Evolutionary conservation across 2,888 invertebrate species (phyloP).

Genomic region (Homarus gammarus): DNA sequence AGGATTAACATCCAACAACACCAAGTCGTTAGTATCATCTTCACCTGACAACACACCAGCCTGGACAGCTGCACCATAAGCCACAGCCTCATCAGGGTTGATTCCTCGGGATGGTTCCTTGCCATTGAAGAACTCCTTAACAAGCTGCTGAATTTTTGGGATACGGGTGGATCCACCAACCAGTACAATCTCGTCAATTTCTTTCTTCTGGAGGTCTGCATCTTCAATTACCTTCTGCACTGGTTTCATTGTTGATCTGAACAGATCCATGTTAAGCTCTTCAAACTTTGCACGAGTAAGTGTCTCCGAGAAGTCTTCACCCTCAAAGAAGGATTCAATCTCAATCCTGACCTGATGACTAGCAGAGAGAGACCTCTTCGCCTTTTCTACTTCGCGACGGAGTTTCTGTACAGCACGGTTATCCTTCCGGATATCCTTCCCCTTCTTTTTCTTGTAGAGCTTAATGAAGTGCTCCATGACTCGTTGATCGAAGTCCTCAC

Average conservation of each 20-base stretch:
- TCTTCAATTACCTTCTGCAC: conserved; percentile 98
- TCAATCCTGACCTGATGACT: conserved; percentile 98
- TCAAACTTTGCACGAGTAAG: conserved; percentile 99
- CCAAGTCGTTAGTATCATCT: conserved; percentile 94
- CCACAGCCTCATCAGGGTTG: conserved; percentile 99
- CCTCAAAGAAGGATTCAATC: conserved; percentile 98
- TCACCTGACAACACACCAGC: conserved; percentile 98
- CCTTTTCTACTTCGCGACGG: conserved; percentile 97
- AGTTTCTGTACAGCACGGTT: conserved; percentile 96
- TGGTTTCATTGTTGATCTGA: conserved; percentile 93
- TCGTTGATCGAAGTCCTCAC: conserved; percentile 99
- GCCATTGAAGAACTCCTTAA: conserved; percentile 96
- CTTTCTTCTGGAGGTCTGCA: conserved; percentile 99
- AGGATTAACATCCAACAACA: conserved; percentile 98
- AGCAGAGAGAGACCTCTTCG: conserved; percentile 95
- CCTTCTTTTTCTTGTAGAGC: conserved; percentile 98
- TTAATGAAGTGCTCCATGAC: conserved; percentile 99
- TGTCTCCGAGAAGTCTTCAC: conserved; percentile 98
- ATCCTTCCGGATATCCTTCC: conserved; percentile 96
- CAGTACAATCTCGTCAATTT: conserved; percentile 98
- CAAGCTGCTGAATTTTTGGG: conserved; percentile 96
- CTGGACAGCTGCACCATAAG: conserved; percentile 98
- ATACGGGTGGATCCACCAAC: conserved; percentile 99
- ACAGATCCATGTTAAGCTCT: conserved; percentile 92
- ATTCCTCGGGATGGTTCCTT: conserved; percentile 99